These are phyloP conservation scores for Cybosia mesomella DNA, from an alignment of 2,888 invertebrate species.

Conservation along the genomic window DNA sequence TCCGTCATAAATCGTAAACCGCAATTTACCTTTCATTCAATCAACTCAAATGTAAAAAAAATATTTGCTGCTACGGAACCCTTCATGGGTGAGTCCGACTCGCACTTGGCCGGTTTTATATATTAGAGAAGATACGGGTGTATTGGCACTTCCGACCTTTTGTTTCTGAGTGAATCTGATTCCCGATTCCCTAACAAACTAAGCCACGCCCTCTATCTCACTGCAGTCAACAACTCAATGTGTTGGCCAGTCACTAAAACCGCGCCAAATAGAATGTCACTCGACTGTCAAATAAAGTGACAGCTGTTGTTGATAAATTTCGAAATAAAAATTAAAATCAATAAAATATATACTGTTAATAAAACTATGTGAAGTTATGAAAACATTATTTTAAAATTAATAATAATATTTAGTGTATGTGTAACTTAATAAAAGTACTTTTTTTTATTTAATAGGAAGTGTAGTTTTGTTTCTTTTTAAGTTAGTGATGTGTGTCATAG, in stretches of 20 bases:
- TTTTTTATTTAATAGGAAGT: background rate
- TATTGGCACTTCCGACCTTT: constrained; percentile 10
- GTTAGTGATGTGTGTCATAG: constrained; percentile 29
- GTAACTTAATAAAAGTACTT: background rate
- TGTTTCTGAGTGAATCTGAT: background rate
- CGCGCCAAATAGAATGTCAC: constrained; percentile 46
- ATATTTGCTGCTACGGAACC: too few species aligned
- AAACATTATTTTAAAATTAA: background rate
- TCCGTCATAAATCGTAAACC: too few species aligned
- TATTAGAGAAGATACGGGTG: background rate
- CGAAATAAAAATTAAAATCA: constrained; percentile 2
- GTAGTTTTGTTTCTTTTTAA: background rate
- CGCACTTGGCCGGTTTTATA: too few species aligned
- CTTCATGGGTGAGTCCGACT: too few species aligned
- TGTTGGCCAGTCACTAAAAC: constrained; percentile 40
- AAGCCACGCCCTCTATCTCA: constrained; percentile 32
- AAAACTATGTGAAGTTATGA: background rate
- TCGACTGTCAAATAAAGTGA: constrained; percentile 40
- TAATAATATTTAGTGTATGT: background rate
- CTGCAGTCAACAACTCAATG: constrained; percentile 16
- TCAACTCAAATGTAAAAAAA: too few species aligned
- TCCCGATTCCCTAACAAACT: constrained; percentile 15
- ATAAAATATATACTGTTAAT: background rate
- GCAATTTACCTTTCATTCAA: too few species aligned
- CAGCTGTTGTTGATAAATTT: constrained; percentile 35